A percentile compares a stretch with the other conserved stretches of the same genome.
phyloP scores from a whole-genome alignment of 1,140 invertebrate genomes.

The Penaeus japonicus region DNA sequence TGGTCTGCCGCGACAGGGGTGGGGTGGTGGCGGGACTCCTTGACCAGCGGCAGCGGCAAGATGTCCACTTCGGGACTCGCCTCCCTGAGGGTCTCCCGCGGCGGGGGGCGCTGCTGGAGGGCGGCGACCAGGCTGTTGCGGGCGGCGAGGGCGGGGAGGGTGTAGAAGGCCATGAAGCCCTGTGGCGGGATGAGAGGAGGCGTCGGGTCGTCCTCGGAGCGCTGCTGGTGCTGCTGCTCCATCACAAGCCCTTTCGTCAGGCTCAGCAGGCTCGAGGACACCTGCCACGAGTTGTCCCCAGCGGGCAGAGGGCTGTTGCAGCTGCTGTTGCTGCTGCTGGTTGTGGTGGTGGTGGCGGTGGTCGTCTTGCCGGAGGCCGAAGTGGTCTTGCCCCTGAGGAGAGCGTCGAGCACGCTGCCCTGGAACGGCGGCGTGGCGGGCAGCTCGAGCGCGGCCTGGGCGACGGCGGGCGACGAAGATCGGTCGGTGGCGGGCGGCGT shows the following conservation, averaged over 20 bases:
- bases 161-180: constrained; percentile 39
- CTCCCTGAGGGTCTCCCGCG: neutral
- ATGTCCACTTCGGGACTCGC: constrained; percentile 42
- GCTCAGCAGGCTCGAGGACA: constrained; percentile 48
- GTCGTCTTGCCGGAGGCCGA: neutral
- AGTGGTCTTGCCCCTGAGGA: constrained; percentile 47
- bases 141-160: constrained; percentile 33
- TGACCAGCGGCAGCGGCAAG: constrained; percentile 40
- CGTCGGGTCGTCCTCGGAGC: neutral
- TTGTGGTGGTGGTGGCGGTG: neutral
- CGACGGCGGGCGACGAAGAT: constrained; percentile 1
- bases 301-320: neutral
- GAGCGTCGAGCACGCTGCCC: constrained; percentile 54
- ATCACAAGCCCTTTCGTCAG: constrained; percentile 43
- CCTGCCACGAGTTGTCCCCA: constrained; percentile 41
- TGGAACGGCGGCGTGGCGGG: constrained; percentile 33
- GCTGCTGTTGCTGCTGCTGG: constrained; percentile 17
- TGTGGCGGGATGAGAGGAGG: constrained; percentile 27
- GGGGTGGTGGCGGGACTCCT: constrained; percentile 30
- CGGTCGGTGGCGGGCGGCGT: constrained; percentile 59
- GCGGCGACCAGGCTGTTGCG: constrained; percentile 33
- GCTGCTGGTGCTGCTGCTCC: constrained; percentile 26
- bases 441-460: neutral
- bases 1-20: constrained; percentile 39
- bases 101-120: constrained; percentile 34